Conservation (phyloP, 1,140 invertebrate genomes). For the Lanistes nyassanus region DNA sequence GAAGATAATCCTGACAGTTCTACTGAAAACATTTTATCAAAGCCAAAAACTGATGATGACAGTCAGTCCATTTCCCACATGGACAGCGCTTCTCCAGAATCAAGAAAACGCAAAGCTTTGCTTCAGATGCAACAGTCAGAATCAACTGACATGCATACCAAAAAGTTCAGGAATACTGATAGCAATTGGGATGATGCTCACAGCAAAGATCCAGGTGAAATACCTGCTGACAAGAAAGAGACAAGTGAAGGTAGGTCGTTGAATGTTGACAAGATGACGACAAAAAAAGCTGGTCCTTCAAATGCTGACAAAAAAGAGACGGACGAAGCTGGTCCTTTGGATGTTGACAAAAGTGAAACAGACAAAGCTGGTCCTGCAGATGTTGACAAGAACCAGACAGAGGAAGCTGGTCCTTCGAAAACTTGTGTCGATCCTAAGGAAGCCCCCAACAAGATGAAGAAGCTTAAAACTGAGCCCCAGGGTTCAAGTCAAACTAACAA, state of each 20-base stretch:
- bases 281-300: neutral
- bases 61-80: neutral
- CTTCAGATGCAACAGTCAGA: constrained; percentile 2
- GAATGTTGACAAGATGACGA: neutral
- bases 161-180: constrained; percentile 3
- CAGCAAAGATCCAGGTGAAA: constrained; percentile 3
- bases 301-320: neutral
- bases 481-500: neutral
- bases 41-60: neutral
- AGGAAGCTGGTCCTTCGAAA: neutral
- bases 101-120: constrained; percentile 5
- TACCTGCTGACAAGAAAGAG: neutral
- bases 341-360: no score
- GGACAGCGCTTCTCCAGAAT: neutral
- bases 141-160: neutral
- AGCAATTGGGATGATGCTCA: neutral
- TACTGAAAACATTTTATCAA: neutral
- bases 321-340: neutral
- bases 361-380: no score
- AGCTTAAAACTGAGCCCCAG: neutral
- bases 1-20: neutral
- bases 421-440: neutral
- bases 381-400: neutral
- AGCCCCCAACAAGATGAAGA: neutral
- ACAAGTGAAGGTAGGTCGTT: neutral